These are phyloP conservation scores for Megalopta genalis DNA, from an alignment of 1,140 invertebrate species.

Conservation along the genomic window DNA sequence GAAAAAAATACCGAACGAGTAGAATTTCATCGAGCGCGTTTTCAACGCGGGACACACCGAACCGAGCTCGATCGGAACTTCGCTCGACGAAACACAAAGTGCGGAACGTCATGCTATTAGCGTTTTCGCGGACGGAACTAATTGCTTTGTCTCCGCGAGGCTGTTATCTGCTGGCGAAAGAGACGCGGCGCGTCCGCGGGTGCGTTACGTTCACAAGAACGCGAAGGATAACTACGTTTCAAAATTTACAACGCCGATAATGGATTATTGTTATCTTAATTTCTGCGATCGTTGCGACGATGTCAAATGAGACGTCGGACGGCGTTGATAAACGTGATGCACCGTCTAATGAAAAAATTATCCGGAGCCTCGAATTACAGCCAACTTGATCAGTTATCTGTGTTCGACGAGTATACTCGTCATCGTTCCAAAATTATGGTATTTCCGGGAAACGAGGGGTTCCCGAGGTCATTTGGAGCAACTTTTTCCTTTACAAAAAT, in stretches of 20 bases:
- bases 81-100: background rate
- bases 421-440: too few relatives aligned
- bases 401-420: too few relatives aligned
- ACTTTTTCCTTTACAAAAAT: too few relatives aligned
- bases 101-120: background rate
- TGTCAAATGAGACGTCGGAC: background rate
- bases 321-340: background rate
- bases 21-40: too few relatives aligned
- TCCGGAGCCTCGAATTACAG: too few relatives aligned
- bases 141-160: background rate
- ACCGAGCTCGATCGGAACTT: background rate
- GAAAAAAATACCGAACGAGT: too few relatives aligned
- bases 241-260: background rate
- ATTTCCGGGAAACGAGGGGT: too few relatives aligned
- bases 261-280: conserved; percentile 16
- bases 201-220: background rate
- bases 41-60: too few relatives aligned
- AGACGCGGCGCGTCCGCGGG: background rate
- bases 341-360: background rate
- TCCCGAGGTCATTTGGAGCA: too few relatives aligned
- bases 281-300: background rate
- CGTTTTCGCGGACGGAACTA: background rate
- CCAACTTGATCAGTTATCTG: too few relatives aligned
- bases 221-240: background rate
- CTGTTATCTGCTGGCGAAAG: background rate